phyloP scores from a whole-genome alignment of 2,888 invertebrate genomes.

The Plebejus argus region DNA sequence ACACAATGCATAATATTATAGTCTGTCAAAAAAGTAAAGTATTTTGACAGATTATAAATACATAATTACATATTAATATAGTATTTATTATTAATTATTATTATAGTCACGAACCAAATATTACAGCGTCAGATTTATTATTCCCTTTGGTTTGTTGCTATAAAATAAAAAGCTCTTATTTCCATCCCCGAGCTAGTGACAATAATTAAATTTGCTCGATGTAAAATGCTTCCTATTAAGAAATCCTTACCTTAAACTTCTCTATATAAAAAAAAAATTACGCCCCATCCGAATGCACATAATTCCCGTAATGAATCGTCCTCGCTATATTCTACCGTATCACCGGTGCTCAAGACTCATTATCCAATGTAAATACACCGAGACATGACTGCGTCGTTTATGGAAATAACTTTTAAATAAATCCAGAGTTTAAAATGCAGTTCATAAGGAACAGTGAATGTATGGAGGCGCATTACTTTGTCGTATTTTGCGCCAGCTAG shows the following conservation, averaged over 20 bases:
- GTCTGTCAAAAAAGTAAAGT: no score
- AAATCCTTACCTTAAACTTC: constrained; percentile 24
- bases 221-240: constrained; percentile 22
- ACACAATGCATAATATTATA: no score
- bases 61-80: no score
- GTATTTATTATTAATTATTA: no score
- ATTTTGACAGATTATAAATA: no score
- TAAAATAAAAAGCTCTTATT: neutral
- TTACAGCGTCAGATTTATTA: neutral
- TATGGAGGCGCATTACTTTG: constrained; percentile 45
- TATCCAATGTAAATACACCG: constrained; percentile 40
- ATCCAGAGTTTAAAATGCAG: constrained; percentile 68
- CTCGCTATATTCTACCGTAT: constrained; percentile 36
- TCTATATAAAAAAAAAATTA: constrained; percentile 20
- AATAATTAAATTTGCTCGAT: constrained; percentile 11
- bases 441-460: constrained; percentile 49
- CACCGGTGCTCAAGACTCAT: constrained; percentile 46
- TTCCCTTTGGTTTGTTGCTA: neutral
- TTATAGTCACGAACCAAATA: no score
- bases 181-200: neutral
- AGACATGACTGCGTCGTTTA: constrained; percentile 52
- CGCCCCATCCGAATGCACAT: constrained; percentile 34
- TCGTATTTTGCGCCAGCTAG: neutral
- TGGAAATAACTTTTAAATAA: constrained; percentile 72
- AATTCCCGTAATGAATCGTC: constrained; percentile 25